Evolutionary conservation across 2,888 invertebrate species (phyloP), one percentile per base, ranked within the genome.

Genomic region (Hypsopygia costalis): DNA sequence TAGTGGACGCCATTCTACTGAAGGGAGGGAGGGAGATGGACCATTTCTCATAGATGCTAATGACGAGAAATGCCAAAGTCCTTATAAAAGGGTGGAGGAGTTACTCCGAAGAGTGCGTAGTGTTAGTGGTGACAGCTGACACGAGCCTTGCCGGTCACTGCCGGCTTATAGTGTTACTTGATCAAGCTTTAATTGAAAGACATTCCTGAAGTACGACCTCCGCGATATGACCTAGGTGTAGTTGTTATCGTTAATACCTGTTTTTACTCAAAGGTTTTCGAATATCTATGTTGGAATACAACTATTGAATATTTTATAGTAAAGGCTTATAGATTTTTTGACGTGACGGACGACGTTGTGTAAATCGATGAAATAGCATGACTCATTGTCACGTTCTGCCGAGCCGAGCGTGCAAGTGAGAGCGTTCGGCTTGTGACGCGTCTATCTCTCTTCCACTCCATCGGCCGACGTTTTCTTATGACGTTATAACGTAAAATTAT

Each of bases 61-160:
- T 34, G 67, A 74, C 34, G 79, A 79, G 11, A 55, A 62, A 43
- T 80, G 81, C 49, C 85, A 87, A 52, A 87, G 87, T 51, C 86
- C 88, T 0, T 87, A 82, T 41, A 83, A 69, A 54, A 73, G 72
- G 41, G 85, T 88, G 0, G 88, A 87, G 49, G 82, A 85, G 44
- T 58, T 88, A 40, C 77, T 88, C 9, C 62, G 87, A 11, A 66
- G 86, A 45, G 87, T 87, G 6, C 75, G 81, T 34, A 86, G 81
- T 40, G 85, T 70, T 11, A 78, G 74, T 31, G 72, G 72, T 0
- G 85, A 85, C 47, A 88, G 87, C 83, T 88, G 88, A 88, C 88
- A 79, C 38, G 83, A 86, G 53, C 58, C 77, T n/a, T 60, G 76
- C 82, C 86, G 85, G 76, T 68, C 61, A 1, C 62, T 56, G 51